A percentile compares a stretch with the other conserved stretches of the same genome.
Conservation (phyloP, 2,797 vertebrate species). For the Glyptemys insculpta region DNA sequence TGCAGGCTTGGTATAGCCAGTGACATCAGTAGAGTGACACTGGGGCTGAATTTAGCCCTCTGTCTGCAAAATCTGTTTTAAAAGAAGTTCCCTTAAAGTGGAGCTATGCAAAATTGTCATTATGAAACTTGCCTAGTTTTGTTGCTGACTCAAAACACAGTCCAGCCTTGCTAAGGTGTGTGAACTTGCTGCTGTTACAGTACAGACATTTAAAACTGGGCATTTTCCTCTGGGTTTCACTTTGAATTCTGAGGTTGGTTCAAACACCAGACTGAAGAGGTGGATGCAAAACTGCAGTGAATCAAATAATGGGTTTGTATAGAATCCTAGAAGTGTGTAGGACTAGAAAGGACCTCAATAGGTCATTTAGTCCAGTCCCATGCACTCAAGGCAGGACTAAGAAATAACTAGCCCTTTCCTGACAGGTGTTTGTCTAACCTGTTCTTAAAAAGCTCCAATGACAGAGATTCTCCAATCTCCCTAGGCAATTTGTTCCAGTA, state of each 20-base stretch:
- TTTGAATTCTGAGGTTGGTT: not conserved
- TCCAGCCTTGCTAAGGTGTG: not conserved
- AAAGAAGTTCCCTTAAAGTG: conserved; percentile 15
- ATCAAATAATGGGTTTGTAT: not conserved
- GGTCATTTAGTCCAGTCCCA: not conserved
- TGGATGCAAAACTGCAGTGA: not conserved
- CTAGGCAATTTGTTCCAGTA: not conserved
- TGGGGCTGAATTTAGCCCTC: not conserved
- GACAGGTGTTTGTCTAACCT: not conserved
- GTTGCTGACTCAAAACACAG: not conserved
- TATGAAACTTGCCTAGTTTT: not conserved
- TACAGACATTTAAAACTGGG: not conserved
- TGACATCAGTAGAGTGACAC: not conserved
- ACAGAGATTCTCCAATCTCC: not conserved
- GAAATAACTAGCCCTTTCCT: not conserved
- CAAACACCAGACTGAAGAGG: not conserved
- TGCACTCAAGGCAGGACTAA: not conserved
- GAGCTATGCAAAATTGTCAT: not conserved
- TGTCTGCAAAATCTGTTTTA: conserved; percentile 1
- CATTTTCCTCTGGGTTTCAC: not conserved
- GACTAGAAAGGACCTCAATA: not conserved
- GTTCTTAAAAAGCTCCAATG: not conserved
- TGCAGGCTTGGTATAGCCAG: not conserved
- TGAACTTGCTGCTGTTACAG: not conserved
- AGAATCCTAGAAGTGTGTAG: not conserved